phyloP scores from a whole-genome alignment of 1,140 invertebrate genomes.

The Dreissena rostriformis region DNA sequence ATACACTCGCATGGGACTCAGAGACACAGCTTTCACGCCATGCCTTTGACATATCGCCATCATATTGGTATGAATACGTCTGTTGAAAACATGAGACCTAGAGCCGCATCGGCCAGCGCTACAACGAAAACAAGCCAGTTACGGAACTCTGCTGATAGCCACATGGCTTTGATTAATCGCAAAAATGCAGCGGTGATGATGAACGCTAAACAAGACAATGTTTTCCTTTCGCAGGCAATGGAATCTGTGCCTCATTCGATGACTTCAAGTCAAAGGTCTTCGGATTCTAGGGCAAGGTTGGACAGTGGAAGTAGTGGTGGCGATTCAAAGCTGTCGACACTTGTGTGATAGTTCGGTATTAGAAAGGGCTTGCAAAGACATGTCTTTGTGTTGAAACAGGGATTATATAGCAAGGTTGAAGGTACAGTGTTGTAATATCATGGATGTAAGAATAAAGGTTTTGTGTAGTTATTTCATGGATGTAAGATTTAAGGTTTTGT shows the following conservation, averaged over 20 bases:
- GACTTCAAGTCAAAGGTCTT: slow-evolving; percentile 10
- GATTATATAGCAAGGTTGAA: no score
- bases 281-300: slow-evolving; percentile 10
- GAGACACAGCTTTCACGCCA: slow-evolving; percentile 72
- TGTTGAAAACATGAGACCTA: slow-evolving; percentile 34
- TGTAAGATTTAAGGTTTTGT: no score
- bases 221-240: not conserved
- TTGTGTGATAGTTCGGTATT: slow-evolving; percentile 18
- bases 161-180: slow-evolving; percentile 48
- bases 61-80: slow-evolving; percentile 12
- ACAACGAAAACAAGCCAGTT: slow-evolving; percentile 38
- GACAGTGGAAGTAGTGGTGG: slow-evolving; percentile 45
- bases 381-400: no score
- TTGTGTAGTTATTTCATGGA: no score
- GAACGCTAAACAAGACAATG: not conserved
- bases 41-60: slow-evolving; percentile 58
- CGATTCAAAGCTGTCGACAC: slow-evolving; percentile 52
- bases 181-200: slow-evolving; percentile 45
- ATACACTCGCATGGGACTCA: slow-evolving; percentile 62
- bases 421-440: no score
- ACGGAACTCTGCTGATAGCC: slow-evolving; percentile 31
- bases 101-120: slow-evolving; percentile 50
- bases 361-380: no score
- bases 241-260: slow-evolving; percentile 10
- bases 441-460: no score